Percentiles rank a stretch among this genome's conserved stretches.
Conservation (phyloP, 2,888 invertebrate species). For the Gortyna flavago region DNA sequence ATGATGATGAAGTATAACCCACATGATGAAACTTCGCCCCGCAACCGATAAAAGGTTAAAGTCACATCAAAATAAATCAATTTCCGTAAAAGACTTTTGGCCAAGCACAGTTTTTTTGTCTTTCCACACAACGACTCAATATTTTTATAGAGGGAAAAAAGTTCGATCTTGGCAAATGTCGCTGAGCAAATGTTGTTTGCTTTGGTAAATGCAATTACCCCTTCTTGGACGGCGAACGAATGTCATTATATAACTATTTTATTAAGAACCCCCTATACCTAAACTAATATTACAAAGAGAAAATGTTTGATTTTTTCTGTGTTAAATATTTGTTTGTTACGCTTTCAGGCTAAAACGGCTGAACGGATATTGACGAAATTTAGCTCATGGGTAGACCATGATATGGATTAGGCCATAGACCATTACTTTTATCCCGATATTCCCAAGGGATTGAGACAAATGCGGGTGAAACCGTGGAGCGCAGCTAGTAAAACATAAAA, state of each 20-base stretch:
- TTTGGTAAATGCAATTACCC: constrained; percentile 50
- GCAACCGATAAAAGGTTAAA: not conserved
- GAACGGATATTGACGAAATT: too few relatives aligned
- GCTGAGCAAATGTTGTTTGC: constrained; percentile 41
- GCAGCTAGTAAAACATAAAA: not conserved
- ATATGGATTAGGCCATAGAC: too few relatives aligned
- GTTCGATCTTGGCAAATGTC: constrained; percentile 31
- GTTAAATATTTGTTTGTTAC: too few relatives aligned
- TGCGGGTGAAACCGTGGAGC: too few relatives aligned
- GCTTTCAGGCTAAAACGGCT: too few relatives aligned
- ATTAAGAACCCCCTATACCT: constrained; percentile 7
- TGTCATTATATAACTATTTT: constrained; percentile 31
- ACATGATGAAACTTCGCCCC: too few relatives aligned
- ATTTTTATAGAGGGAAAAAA: constrained; percentile 47
- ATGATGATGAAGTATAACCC: too few relatives aligned
- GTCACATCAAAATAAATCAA: constrained; percentile 46
- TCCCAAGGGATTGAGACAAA: too few relatives aligned
- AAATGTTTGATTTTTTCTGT: too few relatives aligned
- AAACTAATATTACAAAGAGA: too few relatives aligned
- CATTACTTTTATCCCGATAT: too few relatives aligned
- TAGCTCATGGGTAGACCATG: too few relatives aligned
- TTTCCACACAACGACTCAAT: constrained; percentile 38
- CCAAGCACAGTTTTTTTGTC: constrained; percentile 20
- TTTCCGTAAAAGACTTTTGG: constrained; percentile 17
- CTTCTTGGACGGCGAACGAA: constrained; percentile 15